phyloP scores from a whole-genome alignment of 1,140 invertebrate genomes.

The Leptoteleia sp. region DNA sequence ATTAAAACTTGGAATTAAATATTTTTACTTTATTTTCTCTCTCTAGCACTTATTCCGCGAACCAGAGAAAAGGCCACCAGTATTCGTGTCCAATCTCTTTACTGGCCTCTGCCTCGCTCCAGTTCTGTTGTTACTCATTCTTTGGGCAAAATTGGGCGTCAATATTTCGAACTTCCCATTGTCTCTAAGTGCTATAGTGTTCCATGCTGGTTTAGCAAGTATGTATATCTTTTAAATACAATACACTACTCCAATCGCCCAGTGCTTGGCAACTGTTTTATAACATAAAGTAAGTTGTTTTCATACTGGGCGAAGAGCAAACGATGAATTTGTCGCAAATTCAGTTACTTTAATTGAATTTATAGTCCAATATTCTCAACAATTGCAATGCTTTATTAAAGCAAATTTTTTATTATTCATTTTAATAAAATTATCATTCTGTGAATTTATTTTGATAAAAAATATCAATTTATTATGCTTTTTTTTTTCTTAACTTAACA shows the following conservation, averaged over 20 bases:
- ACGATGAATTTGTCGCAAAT: constrained; percentile 78
- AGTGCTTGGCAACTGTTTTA: constrained; percentile 69
- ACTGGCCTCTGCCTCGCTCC: constrained; percentile 91
- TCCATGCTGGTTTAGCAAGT: constrained; percentile 92
- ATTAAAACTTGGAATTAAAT: background rate
- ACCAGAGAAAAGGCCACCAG: constrained; percentile 94
- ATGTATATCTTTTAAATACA: constrained; percentile 69
- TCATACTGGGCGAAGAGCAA: constrained; percentile 73
- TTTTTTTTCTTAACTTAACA: too few species aligned
- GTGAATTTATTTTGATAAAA: too few species aligned
- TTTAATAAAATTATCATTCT: background rate
- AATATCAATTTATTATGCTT: too few species aligned
- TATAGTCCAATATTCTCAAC: constrained; percentile 78
- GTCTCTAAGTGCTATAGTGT: constrained; percentile 89
- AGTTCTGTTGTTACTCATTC: constrained; percentile 89
- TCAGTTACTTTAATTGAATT: constrained; percentile 67
- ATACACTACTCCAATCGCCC: constrained; percentile 53
- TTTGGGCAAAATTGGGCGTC: constrained; percentile 94
- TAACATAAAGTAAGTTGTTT: constrained; percentile 68
- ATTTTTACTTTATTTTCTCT: background rate
- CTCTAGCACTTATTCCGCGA: constrained; percentile 93
- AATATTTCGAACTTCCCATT: constrained; percentile 93
- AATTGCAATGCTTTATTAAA: constrained; percentile 31
- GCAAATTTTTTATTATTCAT: background rate
- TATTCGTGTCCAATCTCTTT: constrained; percentile 93